Evolutionary conservation across 2,888 invertebrate species (phyloP).

Genomic region (Thysanoteuthis rhombus): DNA sequence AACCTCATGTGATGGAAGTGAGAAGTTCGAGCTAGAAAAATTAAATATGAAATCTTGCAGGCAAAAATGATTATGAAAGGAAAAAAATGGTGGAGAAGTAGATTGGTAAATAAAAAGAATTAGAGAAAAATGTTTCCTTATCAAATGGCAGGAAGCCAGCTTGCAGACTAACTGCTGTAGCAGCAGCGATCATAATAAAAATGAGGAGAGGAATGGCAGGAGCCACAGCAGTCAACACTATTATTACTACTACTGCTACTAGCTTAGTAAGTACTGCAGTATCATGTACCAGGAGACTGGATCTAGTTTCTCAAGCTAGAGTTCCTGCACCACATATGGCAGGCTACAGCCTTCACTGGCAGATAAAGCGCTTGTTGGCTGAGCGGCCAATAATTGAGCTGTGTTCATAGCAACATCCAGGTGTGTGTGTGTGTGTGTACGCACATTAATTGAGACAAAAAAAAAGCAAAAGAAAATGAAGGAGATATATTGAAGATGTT

Average conservation of each 20-base stretch:
- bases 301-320: not conserved
- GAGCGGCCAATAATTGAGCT: no score
- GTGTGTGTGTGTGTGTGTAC: not conserved
- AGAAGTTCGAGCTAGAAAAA: not conserved
- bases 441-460: not conserved
- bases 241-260: not conserved
- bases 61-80: not conserved
- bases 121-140: not conserved
- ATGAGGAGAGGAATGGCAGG: not conserved
- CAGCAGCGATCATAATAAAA: not conserved
- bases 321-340: constrained; percentile 12
- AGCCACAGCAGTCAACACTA: not conserved
- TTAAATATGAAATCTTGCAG: not conserved
- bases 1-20: not conserved
- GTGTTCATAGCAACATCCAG: not conserved
- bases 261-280: not conserved
- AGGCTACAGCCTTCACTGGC: not conserved
- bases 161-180: not conserved
- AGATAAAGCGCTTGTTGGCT: not conserved
- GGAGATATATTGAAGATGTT: not conserved
- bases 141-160: not conserved
- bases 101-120: not conserved
- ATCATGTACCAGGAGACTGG: not conserved
- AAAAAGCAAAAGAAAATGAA: not conserved
- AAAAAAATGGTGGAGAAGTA: not conserved